These are phyloP conservation scores for Electrophaes corylata DNA, from an alignment of 2,888 invertebrate species.

Conservation along the genomic window DNA sequence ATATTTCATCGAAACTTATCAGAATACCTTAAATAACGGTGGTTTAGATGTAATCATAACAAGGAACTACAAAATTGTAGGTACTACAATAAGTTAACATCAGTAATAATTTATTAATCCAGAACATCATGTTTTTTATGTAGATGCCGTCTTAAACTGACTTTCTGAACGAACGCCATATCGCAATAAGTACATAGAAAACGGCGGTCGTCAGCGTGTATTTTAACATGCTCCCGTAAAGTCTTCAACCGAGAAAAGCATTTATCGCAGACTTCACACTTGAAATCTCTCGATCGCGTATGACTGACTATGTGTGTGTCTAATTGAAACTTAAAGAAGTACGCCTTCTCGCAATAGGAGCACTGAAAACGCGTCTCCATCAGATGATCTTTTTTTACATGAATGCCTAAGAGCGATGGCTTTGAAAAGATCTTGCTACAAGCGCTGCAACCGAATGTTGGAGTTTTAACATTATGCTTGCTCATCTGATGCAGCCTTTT, in stretches of 20 bases:
- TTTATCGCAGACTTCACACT: constrained; percentile 62
- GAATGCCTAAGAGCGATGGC: constrained; percentile 38
- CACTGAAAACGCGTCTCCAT: constrained; percentile 43
- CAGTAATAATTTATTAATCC: no score
- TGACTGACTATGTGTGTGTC: constrained; percentile 67
- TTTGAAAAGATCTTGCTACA: constrained; percentile 46
- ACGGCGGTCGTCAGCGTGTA: constrained; percentile 51
- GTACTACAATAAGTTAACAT: no score
- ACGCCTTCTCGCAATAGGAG: constrained; percentile 43
- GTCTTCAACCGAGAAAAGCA: constrained; percentile 54
- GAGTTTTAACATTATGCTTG: constrained; percentile 41
- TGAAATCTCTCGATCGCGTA: constrained; percentile 64
- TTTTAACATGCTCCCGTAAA: constrained; percentile 59
- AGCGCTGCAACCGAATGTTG: constrained; percentile 42
- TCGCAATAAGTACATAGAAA: constrained; percentile 45
- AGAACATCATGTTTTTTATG: constrained; percentile 54
- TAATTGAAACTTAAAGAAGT: constrained; percentile 47
- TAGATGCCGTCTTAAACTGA: constrained; percentile 50
- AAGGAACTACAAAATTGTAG: no score
- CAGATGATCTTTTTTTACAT: constrained; percentile 47
- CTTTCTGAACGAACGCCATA: constrained; percentile 48
- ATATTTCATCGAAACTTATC: no score
- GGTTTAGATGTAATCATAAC: no score
- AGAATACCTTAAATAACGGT: no score
- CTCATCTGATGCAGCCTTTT: constrained; percentile 46